Evolutionary conservation across 2,888 invertebrate species (phyloP).

Genomic region (Ochlodes sylvanus): DNA sequence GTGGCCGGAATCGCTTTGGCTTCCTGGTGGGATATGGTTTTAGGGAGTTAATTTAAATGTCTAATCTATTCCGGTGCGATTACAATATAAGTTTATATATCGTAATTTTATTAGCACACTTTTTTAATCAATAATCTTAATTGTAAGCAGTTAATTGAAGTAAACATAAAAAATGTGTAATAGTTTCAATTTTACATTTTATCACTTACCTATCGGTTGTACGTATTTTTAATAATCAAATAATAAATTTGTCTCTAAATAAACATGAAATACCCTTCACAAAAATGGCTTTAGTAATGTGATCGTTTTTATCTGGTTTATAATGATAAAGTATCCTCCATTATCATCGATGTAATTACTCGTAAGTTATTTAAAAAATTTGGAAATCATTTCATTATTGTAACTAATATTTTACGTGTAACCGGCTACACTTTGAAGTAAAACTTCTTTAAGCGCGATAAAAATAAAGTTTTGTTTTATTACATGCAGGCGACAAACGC

Average conservation of each 20-base stretch:
- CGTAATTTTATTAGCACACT: slow-evolving; percentile 2
- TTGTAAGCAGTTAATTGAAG: neutral
- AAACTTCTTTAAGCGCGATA: neutral
- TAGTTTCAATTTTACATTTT: neutral
- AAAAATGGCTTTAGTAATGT: too few relatives aligned
- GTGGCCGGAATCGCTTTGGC: too few relatives aligned
- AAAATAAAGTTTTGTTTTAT: neutral
- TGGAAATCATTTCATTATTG: too few relatives aligned
- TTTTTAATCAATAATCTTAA: neutral
- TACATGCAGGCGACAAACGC: too few relatives aligned
- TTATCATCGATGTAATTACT: too few relatives aligned
- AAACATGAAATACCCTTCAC: too few relatives aligned
- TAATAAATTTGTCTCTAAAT: neutral
- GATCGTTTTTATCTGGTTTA: too few relatives aligned
- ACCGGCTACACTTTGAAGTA: neutral
- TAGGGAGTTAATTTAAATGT: neutral
- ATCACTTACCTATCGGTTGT: neutral
- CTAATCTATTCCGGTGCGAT: slow-evolving; percentile 1
- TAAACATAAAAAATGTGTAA: neutral
- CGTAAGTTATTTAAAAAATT: too few relatives aligned
- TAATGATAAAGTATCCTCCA: too few relatives aligned
- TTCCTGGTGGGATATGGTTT: too few relatives aligned
- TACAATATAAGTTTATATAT: neutral
- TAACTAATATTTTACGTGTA: too few relatives aligned
- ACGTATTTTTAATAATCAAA: neutral